phyloP scores from a whole-genome alignment of 2,113 vertebrate genomes.

The Brachyhypopomus gauderio region DNA sequence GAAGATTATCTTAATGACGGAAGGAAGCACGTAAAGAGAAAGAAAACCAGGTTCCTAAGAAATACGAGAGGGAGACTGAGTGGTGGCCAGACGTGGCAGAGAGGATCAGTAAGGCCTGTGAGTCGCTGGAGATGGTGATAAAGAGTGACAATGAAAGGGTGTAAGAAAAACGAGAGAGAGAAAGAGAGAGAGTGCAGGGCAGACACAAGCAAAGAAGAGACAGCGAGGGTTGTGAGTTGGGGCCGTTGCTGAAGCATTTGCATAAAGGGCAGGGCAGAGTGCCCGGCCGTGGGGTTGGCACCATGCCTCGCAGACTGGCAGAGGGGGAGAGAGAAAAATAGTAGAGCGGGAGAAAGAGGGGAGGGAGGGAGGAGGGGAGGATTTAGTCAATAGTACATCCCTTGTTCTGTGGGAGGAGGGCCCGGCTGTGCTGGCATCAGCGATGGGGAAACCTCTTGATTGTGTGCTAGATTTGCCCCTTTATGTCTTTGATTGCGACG shows the following conservation, averaged over 20 bases:
- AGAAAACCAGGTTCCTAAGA: conserved; percentile 31
- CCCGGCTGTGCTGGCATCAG: conserved; percentile 75
- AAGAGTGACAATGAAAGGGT: conserved; percentile 50
- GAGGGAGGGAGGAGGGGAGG: conserved; percentile 59
- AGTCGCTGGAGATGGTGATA: conserved; percentile 46
- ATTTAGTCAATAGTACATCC: conserved; percentile 79
- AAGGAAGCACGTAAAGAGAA: conserved; percentile 36
- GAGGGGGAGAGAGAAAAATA: conserved; percentile 74
- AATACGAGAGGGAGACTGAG: conserved; percentile 31
- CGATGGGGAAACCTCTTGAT: conserved; percentile 75
- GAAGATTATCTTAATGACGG: neutral
- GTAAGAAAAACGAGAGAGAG: conserved; percentile 48
- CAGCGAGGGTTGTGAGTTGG: conserved; percentile 72
- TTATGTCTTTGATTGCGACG: conserved; percentile 80
- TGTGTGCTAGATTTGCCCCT: conserved; percentile 80
- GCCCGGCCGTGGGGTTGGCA: conserved; percentile 81
- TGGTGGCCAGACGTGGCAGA: neutral
- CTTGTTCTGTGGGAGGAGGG: conserved; percentile 80
- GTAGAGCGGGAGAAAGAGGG: conserved; percentile 69
- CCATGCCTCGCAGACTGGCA: conserved; percentile 79
- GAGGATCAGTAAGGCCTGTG: conserved; percentile 27
- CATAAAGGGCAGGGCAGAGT: conserved; percentile 82
- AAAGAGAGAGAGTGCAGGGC: conserved; percentile 41
- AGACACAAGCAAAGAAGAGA: conserved; percentile 65
- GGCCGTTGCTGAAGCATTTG: conserved; percentile 75